These are phyloP conservation scores for Sesia apiformis DNA, from an alignment of 2,888 invertebrate species.

Conservation along the genomic window DNA sequence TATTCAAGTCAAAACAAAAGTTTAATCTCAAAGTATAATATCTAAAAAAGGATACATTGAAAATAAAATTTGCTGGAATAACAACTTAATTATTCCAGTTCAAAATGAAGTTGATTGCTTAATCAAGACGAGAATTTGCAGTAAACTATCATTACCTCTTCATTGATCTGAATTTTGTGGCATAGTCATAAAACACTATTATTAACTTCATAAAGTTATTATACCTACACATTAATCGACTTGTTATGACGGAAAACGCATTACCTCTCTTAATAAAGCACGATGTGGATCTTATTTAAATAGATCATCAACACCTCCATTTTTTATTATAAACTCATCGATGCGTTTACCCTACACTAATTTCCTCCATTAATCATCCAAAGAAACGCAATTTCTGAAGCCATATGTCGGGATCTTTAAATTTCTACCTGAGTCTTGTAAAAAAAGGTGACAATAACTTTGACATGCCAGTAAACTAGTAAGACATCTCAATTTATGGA, in stretches of 20 bases:
- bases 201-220: no score
- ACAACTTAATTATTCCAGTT: no score
- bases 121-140: no score
- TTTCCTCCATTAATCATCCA: constrained; percentile 62
- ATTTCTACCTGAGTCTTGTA: constrained; percentile 46
- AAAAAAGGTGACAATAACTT: constrained; percentile 60
- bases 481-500: constrained; percentile 66
- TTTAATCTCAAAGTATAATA: no score
- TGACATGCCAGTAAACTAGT: constrained; percentile 51
- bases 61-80: no score
- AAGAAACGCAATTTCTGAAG: constrained; percentile 48
- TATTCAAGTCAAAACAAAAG: no score
- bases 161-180: not conserved
- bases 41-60: no score
- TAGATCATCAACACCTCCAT: constrained; percentile 39
- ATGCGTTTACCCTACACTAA: constrained; percentile 42
- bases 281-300: constrained; percentile 29
- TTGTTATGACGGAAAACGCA: not conserved
- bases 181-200: no score
- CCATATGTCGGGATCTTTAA: constrained; percentile 38
- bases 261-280: not conserved
- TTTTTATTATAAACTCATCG: constrained; percentile 22
- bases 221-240: not conserved
- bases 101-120: no score
- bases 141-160: not conserved